Evolutionary conservation across 2,888 invertebrate species (phyloP), one percentile per base, ranked within the genome.

Genomic region (Tipula lateralis): DNA sequence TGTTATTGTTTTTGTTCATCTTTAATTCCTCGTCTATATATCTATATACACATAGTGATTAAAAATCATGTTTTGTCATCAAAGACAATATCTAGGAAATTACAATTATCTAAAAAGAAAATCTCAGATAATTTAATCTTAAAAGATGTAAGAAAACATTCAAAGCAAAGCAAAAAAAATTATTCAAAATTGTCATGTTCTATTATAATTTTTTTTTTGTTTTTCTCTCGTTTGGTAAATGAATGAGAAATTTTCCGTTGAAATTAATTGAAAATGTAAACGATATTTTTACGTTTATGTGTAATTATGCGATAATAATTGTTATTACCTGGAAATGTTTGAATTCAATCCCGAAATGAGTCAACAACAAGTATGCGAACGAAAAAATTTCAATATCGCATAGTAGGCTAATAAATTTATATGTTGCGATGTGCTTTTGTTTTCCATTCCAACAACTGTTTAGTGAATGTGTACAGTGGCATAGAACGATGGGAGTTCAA

Each of bases 21-120:
- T 66, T 66, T 66, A 66, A 66, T 66, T 66, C n/a, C 12, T 66
- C 24, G 66, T 66, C 19, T 66, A 66, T 24, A 44, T 44, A 44
- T 44, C n/a, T 44, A 44, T 44, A 24, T 39, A 39, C 13, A 39
- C 13, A 13, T 66, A 66, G 66, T 66, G 66, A 66, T 66, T 66
- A 66, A 66, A 66, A 66, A 66, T 66, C 66, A 66, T 66, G 66
- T 66, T 66, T 66, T 66, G 66, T 66, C 66, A 66, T 66, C 66
- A 66, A 66, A 66, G 66, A 66, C 66, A 66, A 66, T 66, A 66
- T 66, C 66, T 66, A 24, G 66, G 66, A 66, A 66, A 66, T 66
- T 66, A 66, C 24, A 66, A 66, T 66, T 66, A 66, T 66, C 66
- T 66, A 7, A 66, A 66, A 66, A 66, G 66, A 66, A 66, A 66